Conservation (phyloP, 2,797 vertebrate species). For the Coregonus ussuriensis region DNA sequence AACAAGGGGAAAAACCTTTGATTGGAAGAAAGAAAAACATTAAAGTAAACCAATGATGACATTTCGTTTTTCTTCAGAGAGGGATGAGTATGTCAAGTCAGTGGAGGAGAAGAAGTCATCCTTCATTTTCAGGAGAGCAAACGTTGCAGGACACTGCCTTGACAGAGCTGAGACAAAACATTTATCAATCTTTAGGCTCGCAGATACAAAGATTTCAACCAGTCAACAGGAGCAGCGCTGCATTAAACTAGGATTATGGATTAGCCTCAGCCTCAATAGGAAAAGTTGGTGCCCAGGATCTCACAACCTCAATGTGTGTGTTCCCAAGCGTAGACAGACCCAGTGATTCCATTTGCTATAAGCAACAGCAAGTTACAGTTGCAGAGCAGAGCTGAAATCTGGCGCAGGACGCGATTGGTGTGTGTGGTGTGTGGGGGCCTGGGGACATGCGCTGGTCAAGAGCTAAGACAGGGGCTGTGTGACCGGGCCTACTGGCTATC, state of each 20-base stretch:
- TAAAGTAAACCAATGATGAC: background rate
- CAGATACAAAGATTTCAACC: background rate
- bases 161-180: background rate
- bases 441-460: slow-evolving; percentile 16
- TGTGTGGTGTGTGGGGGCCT: slow-evolving; percentile 13
- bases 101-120: background rate
- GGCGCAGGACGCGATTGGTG: background rate
- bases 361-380: background rate
- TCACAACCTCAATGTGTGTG: background rate
- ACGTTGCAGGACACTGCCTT: background rate
- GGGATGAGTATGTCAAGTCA: background rate
- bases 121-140: background rate
- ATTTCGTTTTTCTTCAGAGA: slow-evolving; percentile 10
- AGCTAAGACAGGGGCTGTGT: background rate
- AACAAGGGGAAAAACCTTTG: slow-evolving; percentile 10
- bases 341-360: background rate
- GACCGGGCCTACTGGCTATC: background rate
- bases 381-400: slow-evolving; percentile 10
- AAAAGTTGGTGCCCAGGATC: too few relatives aligned
- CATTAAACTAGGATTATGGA: background rate
- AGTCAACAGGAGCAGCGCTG: background rate
- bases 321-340: background rate
- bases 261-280: background rate
- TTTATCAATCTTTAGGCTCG: background rate
- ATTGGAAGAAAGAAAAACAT: background rate